phyloP scores from a whole-genome alignment of 2,888 invertebrate genomes.

The Xylophagus ater region DNA sequence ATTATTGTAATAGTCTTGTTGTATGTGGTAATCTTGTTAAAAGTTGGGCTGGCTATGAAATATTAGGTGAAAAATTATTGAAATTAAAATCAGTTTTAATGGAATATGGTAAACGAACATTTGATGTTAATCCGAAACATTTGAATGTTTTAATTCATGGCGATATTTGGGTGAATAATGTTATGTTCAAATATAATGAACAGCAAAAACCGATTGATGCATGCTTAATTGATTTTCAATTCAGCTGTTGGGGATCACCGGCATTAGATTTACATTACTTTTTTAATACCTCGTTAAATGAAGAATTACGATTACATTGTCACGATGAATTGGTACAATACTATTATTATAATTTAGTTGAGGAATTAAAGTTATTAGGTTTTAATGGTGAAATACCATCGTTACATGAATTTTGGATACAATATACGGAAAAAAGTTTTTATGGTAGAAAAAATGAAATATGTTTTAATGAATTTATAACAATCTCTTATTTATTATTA shows the following conservation, averaged over 20 bases:
- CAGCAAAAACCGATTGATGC: conserved; percentile 23
- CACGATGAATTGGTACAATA: conserved; percentile 31
- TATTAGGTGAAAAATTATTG: conserved; percentile 6
- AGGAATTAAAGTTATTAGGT: conserved; percentile 24
- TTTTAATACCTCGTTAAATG: conserved; percentile 30
- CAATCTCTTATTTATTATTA: background rate
- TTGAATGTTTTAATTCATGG: conserved; percentile 4
- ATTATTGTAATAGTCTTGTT: conserved; percentile 27
- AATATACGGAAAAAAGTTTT: conserved; percentile 25
- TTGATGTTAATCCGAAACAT: background rate
- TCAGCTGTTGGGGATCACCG: conserved; percentile 35
- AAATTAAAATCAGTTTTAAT: background rate
- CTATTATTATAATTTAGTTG: conserved; percentile 26
- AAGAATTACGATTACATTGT: conserved; percentile 27
- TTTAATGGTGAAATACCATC: conserved; percentile 29
- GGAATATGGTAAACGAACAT: background rate
- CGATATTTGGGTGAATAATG: conserved; percentile 7
- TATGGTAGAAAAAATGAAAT: conserved; percentile 13
- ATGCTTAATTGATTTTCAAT: conserved; percentile 35
- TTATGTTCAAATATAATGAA: conserved; percentile 5
- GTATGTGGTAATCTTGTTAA: conserved; percentile 27
- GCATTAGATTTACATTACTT: conserved; percentile 35
- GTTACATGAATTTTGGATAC: conserved; percentile 27
- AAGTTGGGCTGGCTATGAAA: conserved; percentile 24
- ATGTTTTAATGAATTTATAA: background rate